These are phyloP conservation scores for Parazoanthus swiftii DNA, from an alignment of 92 coral and sea anemone species.

Conservation along the genomic window DNA sequence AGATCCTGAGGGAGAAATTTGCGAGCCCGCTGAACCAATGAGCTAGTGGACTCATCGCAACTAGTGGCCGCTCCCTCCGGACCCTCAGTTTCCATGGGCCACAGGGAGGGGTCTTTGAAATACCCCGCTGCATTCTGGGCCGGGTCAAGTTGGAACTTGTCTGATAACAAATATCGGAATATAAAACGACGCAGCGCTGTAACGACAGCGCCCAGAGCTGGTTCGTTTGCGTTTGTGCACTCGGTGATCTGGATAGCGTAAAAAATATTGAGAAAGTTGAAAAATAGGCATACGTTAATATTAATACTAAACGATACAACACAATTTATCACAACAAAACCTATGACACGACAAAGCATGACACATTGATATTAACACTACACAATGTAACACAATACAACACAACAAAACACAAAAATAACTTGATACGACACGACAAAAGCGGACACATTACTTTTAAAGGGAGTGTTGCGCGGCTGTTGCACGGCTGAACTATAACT, in stretches of 20 bases:
- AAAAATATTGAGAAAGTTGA: neutral
- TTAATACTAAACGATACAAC: too few species aligned
- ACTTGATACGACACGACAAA: too few species aligned
- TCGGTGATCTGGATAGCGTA: too few species aligned
- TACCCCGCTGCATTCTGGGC: slow-evolving; percentile 49
- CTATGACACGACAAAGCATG: too few species aligned
- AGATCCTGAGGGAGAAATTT: slow-evolving; percentile 36
- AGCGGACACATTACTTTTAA: too few species aligned
- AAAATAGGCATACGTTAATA: too few species aligned
- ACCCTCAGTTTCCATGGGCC: slow-evolving; percentile 70
- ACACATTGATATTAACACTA: too few species aligned
- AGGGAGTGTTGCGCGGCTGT: too few species aligned
- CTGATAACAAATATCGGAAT: slow-evolving; percentile 82
- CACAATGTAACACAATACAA: too few species aligned
- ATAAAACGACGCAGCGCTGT: slow-evolving; percentile 88
- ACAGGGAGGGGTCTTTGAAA: slow-evolving; percentile 82
- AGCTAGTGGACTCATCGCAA: slow-evolving; percentile 1
- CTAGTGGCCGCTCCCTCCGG: slow-evolving; percentile 1
- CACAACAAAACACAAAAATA: too few species aligned
- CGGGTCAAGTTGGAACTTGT: slow-evolving; percentile 69
- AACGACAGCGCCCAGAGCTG: slow-evolving; percentile 50
- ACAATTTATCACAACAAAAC: too few species aligned
- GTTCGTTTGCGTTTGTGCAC: neutral
- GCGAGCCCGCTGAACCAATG: slow-evolving; percentile 15
- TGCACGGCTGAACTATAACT: too few species aligned